Base-by-base conservation (phyloP, 2,797 vertebrate genomes). In the Channa striata region DNA sequence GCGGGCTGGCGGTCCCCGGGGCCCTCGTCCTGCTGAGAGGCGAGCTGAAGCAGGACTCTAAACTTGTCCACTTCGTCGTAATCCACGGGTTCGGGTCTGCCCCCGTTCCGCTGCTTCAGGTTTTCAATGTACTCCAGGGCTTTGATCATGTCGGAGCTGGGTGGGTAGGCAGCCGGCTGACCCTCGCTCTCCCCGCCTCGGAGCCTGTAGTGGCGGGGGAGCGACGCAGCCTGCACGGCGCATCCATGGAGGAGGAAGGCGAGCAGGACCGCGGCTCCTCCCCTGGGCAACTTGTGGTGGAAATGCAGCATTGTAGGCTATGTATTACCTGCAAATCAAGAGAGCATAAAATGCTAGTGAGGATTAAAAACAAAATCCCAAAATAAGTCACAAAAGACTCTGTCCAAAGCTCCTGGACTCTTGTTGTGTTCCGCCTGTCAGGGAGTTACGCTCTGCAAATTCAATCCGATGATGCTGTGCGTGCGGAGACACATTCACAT, bases 121-220 rank as follows among this genome's bases (percentile, higher is more conserved):
- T 95, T 97, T 83, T 99, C 97, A n/a, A 99, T 97, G 91, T 99
- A 99, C 86, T 98, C 96, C 93, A 99, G 91, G 59, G 98, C 97
- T 93, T 96, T 98, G 80, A 98, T 93, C 97, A 99, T 97, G 65
- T 99, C 97, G 0, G 97, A 94, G 73, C 94, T 96, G 37, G 96
- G 96, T 30, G 91, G 93, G 42, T 95, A 96, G 48, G 92, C 89
- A 14, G 78, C 86, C 62, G 94, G 81, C 82, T 92, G 92, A 46
- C 92, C 94, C 50, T 96, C 95, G 7, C 80, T 54, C 69, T 95
- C 96, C 62, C 95, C 95, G 76, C 95, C 96, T 69, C 95, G 94
- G 84, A 97, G 93, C 90, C 96, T 73, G 84, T 96, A 95, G 91
- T 95, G 94, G 81, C 95, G 95, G 77, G 92, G 90, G 89, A 98